These are phyloP conservation scores for Ganaspis sp. DNA, from an alignment of 1,140 invertebrate species.

Conservation along the genomic window DNA sequence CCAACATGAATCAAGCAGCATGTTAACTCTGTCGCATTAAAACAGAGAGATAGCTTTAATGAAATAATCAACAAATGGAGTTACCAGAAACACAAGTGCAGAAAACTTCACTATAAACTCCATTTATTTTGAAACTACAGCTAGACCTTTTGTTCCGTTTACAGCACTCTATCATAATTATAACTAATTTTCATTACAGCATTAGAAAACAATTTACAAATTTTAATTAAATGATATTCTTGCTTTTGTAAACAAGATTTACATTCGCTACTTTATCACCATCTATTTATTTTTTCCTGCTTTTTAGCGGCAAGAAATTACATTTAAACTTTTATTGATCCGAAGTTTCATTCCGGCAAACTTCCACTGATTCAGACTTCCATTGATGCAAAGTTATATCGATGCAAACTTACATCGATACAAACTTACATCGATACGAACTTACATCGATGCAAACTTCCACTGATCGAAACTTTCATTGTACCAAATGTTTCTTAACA, in stretches of 20 bases:
- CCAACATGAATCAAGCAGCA: slow-evolving; percentile 14
- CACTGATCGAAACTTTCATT: too few relatives aligned
- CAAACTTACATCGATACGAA: too few relatives aligned
- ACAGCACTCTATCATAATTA: not conserved
- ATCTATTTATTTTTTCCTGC: slow-evolving; percentile 10
- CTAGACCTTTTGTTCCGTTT: not conserved
- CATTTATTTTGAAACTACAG: not conserved
- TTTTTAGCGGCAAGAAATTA: too few relatives aligned
- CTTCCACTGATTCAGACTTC: too few relatives aligned
- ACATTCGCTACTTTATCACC: not conserved
- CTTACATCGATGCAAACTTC: too few relatives aligned
- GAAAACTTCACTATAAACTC: slow-evolving; percentile 35
- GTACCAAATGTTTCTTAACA: too few relatives aligned
- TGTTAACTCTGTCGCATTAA: slow-evolving; percentile 1
- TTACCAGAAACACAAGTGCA: slow-evolving; percentile 41
- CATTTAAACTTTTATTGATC: too few relatives aligned
- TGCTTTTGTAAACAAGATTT: slow-evolving; percentile 15
- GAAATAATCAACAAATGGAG: slow-evolving; percentile 46
- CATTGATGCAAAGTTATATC: too few relatives aligned
- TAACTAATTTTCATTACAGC: not conserved
- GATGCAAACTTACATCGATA: too few relatives aligned
- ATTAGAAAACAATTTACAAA: too few relatives aligned
- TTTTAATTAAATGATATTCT: too few relatives aligned
- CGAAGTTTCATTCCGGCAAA: too few relatives aligned
- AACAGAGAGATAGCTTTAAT: not conserved